A percentile compares a stretch with the other conserved stretches of the same genome.
Evolutionary conservation across 1,140 invertebrate genomes (phyloP).

Genomic region (Cylas formicarius): DNA sequence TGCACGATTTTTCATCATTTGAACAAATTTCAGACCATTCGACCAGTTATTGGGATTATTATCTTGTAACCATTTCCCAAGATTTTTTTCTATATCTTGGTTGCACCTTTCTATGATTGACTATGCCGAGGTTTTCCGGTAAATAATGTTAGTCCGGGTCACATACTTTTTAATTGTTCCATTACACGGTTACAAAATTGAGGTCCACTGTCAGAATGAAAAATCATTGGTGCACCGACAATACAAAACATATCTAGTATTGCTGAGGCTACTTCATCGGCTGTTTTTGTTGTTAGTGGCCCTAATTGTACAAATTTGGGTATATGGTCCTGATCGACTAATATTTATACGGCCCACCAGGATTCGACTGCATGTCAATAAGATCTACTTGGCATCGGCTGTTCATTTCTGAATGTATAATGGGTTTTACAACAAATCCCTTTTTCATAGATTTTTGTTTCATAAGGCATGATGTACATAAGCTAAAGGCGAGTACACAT

Average conservation of each 20-base stretch:
- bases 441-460: slow-evolving; percentile 23
- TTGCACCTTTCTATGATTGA: slow-evolving; percentile 27
- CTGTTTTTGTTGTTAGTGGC: slow-evolving; percentile 28
- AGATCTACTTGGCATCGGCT: slow-evolving; percentile 37
- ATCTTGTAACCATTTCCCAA: slow-evolving; percentile 26
- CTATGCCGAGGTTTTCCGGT: slow-evolving; percentile 24
- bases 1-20: slow-evolving; percentile 36
- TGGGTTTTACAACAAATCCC: slow-evolving; percentile 28
- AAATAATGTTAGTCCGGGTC: too few species aligned
- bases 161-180: slow-evolving; percentile 30
- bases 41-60: slow-evolving; percentile 25
- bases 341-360: slow-evolving; percentile 28
- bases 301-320: slow-evolving; percentile 39
- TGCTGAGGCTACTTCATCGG: slow-evolving; percentile 14
- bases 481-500: too few species aligned
- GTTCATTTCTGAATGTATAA: slow-evolving; percentile 28
- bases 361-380: slow-evolving; percentile 23
- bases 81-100: slow-evolving; percentile 26
- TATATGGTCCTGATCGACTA: slow-evolving; percentile 42
- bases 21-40: slow-evolving; percentile 18
- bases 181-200: slow-evolving; percentile 38
- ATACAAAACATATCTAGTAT: slow-evolving; percentile 14
- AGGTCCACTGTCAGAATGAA: slow-evolving; percentile 34
- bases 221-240: slow-evolving; percentile 31
- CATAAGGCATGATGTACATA: slow-evolving; percentile 16